A percentile compares a stretch with the other conserved stretches of the same genome.
These are phyloP conservation scores for Ramphastos sulfuratus DNA, from an alignment of 2,113 vertebrate genomes.

Conservation along the genomic window DNA sequence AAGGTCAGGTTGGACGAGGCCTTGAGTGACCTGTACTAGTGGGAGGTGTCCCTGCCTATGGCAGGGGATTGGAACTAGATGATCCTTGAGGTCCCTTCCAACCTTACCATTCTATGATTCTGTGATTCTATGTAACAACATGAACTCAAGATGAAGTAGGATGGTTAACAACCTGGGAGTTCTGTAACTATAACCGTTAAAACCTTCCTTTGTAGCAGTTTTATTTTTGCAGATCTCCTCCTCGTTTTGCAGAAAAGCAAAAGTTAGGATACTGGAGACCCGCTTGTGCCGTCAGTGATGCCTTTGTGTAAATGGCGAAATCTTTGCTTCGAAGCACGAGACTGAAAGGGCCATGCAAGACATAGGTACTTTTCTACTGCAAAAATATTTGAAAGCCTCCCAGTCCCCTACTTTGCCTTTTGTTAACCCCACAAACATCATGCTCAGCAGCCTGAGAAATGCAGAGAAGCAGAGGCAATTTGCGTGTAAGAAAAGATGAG, in stretches of 20 bases:
- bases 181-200: background rate
- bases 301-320: background rate
- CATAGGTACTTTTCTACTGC: background rate
- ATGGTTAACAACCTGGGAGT: fast-evolving
- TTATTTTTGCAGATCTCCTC: background rate
- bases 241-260: background rate
- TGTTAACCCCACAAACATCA: background rate
- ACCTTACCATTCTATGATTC: too few relatives aligned
- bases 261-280: background rate
- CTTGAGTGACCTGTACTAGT: too few relatives aligned
- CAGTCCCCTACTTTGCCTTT: background rate
- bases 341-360: fast-evolving
- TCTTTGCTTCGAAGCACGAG: background rate
- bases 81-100: too few relatives aligned
- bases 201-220: background rate
- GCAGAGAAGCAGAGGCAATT: background rate
- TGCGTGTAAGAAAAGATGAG: constrained; percentile 19
- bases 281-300: background rate
- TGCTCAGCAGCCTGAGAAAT: background rate
- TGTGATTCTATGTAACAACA: background rate
- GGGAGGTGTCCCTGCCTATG: too few relatives aligned
- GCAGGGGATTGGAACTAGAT: too few relatives aligned
- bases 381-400: background rate
- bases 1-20: too few relatives aligned
- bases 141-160: background rate